These are phyloP conservation scores for Tragelaphus strepsiceros DNA, from an alignment of 2,113 vertebrate genomes.

Conservation along the genomic window DNA sequence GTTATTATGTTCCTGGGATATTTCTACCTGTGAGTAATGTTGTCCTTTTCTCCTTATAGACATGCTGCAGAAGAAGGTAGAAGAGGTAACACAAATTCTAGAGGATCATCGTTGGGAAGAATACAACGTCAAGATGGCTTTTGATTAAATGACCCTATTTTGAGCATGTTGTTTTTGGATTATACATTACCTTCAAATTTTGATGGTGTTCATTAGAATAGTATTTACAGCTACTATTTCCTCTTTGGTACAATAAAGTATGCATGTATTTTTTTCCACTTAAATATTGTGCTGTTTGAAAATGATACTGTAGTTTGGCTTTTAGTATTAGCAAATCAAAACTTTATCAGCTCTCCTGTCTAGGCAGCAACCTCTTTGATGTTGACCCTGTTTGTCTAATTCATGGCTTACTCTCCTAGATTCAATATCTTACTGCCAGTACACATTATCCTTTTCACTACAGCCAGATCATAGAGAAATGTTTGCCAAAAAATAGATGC, in stretches of 20 bases:
- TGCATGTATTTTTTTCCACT: background rate
- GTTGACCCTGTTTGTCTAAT: background rate
- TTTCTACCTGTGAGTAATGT: constrained; percentile 15
- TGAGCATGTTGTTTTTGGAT: constrained; percentile 5
- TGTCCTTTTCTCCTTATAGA: constrained; percentile 53
- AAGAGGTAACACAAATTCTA: constrained; percentile 90
- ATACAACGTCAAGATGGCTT: constrained; percentile 84
- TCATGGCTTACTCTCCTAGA: background rate
- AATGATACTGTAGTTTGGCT: constrained; percentile 14
- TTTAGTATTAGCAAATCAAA: constrained; percentile 7
- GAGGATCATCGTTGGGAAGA: constrained; percentile 88
- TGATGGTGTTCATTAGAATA: background rate
- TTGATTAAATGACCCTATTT: constrained; percentile 74
- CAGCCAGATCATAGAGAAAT: background rate
- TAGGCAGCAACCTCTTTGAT: background rate
- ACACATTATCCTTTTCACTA: background rate
- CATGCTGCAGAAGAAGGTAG: constrained; percentile 89
- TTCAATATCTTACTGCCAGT: background rate
- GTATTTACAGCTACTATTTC: constrained; percentile 13
- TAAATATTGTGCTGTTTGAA: background rate
- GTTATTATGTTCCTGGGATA: background rate
- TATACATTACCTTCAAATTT: constrained; percentile 1
- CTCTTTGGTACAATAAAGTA: constrained; percentile 7
- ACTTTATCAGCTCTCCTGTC: background rate
- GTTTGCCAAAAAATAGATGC: constrained; percentile 43